Conservation (phyloP, 2,113 vertebrate species). For the Platichthys flesus region DNA sequence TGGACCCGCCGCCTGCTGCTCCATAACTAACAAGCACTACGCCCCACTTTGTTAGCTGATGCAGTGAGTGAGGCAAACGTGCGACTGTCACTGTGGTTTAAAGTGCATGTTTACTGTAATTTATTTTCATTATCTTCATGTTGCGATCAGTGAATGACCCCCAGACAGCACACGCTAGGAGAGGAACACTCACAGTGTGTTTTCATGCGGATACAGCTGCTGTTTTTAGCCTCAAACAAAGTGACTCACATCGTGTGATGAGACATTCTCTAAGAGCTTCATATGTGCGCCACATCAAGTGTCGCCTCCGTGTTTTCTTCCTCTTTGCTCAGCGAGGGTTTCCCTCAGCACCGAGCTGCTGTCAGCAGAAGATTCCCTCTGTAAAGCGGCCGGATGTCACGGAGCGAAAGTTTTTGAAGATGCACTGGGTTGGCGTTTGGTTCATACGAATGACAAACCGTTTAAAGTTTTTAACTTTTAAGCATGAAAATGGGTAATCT, state of each 20-base stretch:
- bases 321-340: constrained; percentile 1
- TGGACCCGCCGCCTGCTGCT: constrained; percentile 19
- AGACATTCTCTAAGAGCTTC: neutral
- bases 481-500: neutral
- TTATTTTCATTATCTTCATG: constrained; percentile 11
- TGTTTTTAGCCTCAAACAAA: constrained; percentile 52
- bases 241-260: constrained; percentile 49
- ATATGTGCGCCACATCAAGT: neutral
- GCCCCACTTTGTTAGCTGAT: neutral
- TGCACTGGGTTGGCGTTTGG: neutral
- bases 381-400: constrained; percentile 3
- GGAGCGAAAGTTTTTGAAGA: constrained; percentile 1
- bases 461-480: neutral
- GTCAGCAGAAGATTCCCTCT: constrained; percentile 27
- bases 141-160: constrained; percentile 21
- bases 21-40: neutral
- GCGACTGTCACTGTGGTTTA: constrained; percentile 6
- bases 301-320: constrained; percentile 1
- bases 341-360: neutral
- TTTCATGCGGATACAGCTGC: constrained; percentile 20
- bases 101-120: neutral
- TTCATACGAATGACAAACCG: neutral
- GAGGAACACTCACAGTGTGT: constrained; percentile 17
- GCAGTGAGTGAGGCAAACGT: neutral
- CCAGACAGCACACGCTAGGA: neutral